These are phyloP conservation scores for Tenthredo livida DNA, from an alignment of 2,888 invertebrate genomes.

Conservation along the genomic window DNA sequence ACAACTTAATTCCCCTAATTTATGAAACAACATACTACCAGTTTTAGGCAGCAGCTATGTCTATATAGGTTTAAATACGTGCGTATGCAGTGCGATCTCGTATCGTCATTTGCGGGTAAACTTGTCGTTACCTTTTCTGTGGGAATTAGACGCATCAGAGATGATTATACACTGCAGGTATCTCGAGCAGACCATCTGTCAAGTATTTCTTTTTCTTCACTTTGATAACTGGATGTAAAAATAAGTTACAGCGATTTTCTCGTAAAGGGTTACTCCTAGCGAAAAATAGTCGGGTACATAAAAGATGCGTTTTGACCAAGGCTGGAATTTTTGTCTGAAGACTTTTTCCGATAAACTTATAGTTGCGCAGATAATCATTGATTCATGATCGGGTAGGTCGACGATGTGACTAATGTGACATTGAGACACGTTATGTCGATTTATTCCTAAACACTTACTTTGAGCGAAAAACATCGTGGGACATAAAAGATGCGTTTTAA, in stretches of 20 bases:
- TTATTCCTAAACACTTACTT: neutral
- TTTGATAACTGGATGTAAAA: neutral
- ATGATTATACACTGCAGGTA: neutral
- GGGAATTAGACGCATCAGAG: neutral
- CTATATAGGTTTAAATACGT: neutral
- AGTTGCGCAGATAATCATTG: neutral
- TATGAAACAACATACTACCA: neutral
- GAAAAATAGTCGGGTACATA: neutral
- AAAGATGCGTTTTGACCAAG: neutral
- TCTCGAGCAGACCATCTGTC: neutral
- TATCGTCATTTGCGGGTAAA: neutral
- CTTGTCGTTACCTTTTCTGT: neutral
- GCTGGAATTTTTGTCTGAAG: neutral
- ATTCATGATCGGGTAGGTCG: too few species aligned
- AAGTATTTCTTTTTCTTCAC: neutral
- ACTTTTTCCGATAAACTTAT: neutral
- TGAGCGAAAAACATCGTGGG: neutral
- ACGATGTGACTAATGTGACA: too few species aligned
- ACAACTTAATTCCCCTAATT: conserved; percentile 42
- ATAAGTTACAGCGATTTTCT: neutral
- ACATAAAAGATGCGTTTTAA: neutral
- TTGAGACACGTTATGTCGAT: neutral
- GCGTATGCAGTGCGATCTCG: neutral
- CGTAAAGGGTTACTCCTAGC: neutral
- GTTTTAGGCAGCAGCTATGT: neutral